Evolutionary conservation across 2,113 vertebrate species (phyloP).

Genomic region (Sciurus niger): DNA sequence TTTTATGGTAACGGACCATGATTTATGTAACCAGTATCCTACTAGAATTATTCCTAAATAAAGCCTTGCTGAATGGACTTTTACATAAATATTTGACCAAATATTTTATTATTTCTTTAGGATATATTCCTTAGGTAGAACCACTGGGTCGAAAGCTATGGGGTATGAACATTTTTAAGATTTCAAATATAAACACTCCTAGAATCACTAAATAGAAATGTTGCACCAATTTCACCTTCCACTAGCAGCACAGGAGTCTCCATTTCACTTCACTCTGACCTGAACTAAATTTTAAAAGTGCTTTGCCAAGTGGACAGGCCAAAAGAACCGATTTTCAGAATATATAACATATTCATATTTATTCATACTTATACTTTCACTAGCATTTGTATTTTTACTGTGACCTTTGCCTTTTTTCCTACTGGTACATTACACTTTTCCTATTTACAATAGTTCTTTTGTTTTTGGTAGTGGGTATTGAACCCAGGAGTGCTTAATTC

Average conservation of each 20-base stretch:
- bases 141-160: not conserved
- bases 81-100: not conserved
- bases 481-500: too few species aligned
- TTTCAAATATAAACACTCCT: not conserved
- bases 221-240: not conserved
- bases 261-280: not conserved
- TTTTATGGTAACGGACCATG: not conserved
- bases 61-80: not conserved
- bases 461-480: too few species aligned
- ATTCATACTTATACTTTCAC: not conserved
- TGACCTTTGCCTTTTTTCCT: not conserved
- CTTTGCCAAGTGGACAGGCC: not conserved
- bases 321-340: not conserved
- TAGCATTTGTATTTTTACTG: not conserved
- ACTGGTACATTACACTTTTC: not conserved
- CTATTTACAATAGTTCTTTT: not conserved
- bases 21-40: not conserved
- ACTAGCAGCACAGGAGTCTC: too few species aligned
- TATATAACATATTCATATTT: not conserved
- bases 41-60: not conserved
- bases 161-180: not conserved
- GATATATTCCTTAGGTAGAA: not conserved
- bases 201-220: not conserved
- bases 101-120: constrained; percentile 48
- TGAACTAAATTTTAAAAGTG: not conserved